These are phyloP conservation scores for Epinephelus malabaricus DNA, from an alignment of 2,797 vertebrate genomes.

Conservation along the genomic window DNA sequence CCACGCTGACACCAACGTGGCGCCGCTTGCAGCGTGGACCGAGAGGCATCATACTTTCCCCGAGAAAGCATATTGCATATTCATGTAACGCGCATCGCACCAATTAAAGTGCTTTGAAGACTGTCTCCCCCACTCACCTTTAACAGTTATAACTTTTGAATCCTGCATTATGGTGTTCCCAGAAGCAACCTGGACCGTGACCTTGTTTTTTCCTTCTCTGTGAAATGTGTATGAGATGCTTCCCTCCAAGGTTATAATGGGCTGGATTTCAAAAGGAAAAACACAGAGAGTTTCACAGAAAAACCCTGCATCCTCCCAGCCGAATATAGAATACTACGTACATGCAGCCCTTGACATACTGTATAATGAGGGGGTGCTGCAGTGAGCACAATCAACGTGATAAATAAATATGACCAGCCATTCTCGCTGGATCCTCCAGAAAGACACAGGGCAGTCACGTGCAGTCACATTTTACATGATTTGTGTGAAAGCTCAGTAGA, in stretches of 20 bases:
- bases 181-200: constrained; percentile 94
- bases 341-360: constrained; percentile 66
- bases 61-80: constrained; percentile 69
- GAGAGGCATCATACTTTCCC: constrained; percentile 43
- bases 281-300: constrained; percentile 48
- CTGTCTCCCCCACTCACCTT: constrained; percentile 85
- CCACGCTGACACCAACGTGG: constrained; percentile 62
- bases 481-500: constrained; percentile 50
- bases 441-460: constrained; percentile 39
- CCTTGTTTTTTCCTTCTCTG: constrained; percentile 89
- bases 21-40: constrained; percentile 43
- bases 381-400: constrained; percentile 63
- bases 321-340: constrained; percentile 41
- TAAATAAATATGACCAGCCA: constrained; percentile 67
- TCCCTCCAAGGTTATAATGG: constrained; percentile 95
- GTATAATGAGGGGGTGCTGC: constrained; percentile 69
- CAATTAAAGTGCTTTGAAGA: constrained; percentile 76
- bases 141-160: constrained; percentile 92
- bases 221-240: constrained; percentile 91
- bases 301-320: constrained; percentile 24
- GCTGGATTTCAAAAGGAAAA: constrained; percentile 85
- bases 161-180: constrained; percentile 93
- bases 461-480: constrained; percentile 49
- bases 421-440: constrained; percentile 36
- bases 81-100: constrained; percentile 62